Percentiles rank a stretch among this genome's conserved stretches.
Evolutionary conservation across 2,113 vertebrate species (phyloP).

Genomic region (Orthonyx spaldingii): DNA sequence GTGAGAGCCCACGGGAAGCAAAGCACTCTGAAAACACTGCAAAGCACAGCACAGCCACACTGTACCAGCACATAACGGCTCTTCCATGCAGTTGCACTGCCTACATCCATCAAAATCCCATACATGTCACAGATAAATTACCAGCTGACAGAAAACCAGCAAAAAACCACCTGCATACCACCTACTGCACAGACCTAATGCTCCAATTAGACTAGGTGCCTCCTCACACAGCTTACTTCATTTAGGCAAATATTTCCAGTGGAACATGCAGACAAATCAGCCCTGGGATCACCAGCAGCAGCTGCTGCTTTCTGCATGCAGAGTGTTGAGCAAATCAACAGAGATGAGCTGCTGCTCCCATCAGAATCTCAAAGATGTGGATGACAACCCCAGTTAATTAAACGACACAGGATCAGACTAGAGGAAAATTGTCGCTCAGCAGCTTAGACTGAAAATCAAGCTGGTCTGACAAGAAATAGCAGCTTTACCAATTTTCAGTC

Average conservation of each 20-base stretch:
- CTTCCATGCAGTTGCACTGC: background rate
- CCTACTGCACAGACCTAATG: background rate
- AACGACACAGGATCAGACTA: background rate
- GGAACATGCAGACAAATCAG: background rate
- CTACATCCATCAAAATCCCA: background rate
- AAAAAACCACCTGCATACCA: background rate
- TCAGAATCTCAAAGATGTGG: background rate
- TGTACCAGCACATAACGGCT: background rate
- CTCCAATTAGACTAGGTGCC: background rate
- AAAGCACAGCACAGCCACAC: background rate
- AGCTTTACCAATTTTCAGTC: background rate
- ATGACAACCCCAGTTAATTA: conserved; percentile 15
- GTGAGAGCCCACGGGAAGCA: background rate
- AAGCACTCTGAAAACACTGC: background rate
- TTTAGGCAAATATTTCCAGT: background rate
- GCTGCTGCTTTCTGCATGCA: background rate
- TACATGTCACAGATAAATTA: background rate
- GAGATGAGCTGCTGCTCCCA: background rate
- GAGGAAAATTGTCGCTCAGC: background rate
- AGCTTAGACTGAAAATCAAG: background rate
- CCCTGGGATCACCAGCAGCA: background rate
- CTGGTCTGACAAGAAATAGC: background rate
- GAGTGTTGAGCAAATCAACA: background rate
- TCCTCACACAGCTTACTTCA: background rate
- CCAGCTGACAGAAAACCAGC: background rate